Conservation (phyloP, 2,888 invertebrate species). For the Scrobipalpa atriplicella region DNA sequence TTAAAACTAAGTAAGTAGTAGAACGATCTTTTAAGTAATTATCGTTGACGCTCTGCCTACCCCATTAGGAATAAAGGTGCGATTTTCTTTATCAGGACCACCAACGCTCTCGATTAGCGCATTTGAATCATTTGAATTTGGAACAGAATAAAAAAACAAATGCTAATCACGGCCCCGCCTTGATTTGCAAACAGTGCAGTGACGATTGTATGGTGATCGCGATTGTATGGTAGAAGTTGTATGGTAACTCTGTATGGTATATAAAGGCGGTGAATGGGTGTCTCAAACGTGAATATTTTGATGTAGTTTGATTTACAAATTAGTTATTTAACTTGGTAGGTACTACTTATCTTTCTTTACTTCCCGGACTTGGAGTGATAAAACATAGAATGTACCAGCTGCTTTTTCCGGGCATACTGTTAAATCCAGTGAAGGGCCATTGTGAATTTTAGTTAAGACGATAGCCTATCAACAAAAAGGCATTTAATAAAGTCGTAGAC, state of each 20-base stretch:
- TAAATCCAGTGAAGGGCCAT: too few relatives aligned
- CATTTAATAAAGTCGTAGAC: too few relatives aligned
- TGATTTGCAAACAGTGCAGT: constrained; percentile 78
- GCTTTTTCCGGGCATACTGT: too few relatives aligned
- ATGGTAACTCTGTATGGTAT: constrained; percentile 26
- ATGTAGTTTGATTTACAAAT: constrained; percentile 28
- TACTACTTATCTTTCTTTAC: background rate
- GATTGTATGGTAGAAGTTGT: constrained; percentile 32
- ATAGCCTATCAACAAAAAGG: too few relatives aligned
- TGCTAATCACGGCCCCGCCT: constrained; percentile 65
- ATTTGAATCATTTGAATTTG: constrained; percentile 66
- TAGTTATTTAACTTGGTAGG: background rate
- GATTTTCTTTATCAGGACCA: constrained; percentile 19
- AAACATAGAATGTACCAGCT: too few relatives aligned
- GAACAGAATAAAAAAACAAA: constrained; percentile 58
- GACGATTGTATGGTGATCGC: constrained; percentile 78
- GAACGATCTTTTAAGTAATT: too few relatives aligned
- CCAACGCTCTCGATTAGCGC: constrained; percentile 32
- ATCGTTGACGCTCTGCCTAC: too few relatives aligned
- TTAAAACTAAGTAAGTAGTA: too few relatives aligned
- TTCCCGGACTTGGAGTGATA: too few relatives aligned
- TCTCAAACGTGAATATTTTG: constrained; percentile 34
- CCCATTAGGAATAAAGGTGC: background rate
- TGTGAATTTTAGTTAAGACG: too few relatives aligned
- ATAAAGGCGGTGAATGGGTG: constrained; percentile 17